phyloP scores from a whole-genome alignment of 2,888 invertebrate genomes.

The Cephus nigrinus region DNA sequence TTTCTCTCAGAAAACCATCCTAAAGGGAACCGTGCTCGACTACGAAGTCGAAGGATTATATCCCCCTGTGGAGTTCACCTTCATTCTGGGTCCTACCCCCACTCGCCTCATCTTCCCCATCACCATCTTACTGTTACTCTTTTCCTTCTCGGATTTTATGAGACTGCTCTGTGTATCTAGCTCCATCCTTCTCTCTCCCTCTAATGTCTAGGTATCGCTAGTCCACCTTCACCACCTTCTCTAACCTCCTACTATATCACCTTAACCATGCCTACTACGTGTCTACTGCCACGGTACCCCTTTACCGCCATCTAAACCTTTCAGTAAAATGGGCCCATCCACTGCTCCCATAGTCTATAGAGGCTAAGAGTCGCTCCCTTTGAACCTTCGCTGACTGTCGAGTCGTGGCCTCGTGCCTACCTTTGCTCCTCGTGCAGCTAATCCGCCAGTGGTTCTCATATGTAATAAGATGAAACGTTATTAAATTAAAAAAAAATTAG shows the following conservation, averaged over 20 bases:
- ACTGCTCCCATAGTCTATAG: slow-evolving; percentile 8
- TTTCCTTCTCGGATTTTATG: slow-evolving; percentile 9
- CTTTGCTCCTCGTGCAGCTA: slow-evolving; percentile 9
- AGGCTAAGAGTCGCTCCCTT: slow-evolving; percentile 23
- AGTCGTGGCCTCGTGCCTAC: slow-evolving; percentile 10
- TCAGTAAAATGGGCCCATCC: slow-evolving; percentile 22
- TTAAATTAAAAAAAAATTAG: not conserved
- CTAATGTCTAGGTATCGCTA: not conserved
- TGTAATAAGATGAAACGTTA: not conserved
- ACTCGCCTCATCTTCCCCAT: slow-evolving; percentile 24
- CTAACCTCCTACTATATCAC: not conserved
- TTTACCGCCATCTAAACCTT: slow-evolving; percentile 1
- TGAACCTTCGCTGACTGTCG: slow-evolving; percentile 20
- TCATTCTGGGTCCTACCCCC: slow-evolving; percentile 34
- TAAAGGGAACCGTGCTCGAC: slow-evolving; percentile 56
- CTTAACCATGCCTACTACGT: not conserved
- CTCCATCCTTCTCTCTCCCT: not conserved
- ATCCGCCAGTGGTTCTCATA: slow-evolving; percentile 21
- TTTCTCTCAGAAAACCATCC: slow-evolving; percentile 28
- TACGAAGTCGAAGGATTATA: slow-evolving; percentile 56
- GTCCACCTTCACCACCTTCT: not conserved
- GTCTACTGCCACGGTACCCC: not conserved
- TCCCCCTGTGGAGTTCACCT: slow-evolving; percentile 41
- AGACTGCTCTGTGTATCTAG: not conserved
- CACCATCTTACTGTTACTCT: not conserved